Base-by-base conservation (phyloP, 2,888 invertebrate genomes). In the Morpho deidamia region DNA sequence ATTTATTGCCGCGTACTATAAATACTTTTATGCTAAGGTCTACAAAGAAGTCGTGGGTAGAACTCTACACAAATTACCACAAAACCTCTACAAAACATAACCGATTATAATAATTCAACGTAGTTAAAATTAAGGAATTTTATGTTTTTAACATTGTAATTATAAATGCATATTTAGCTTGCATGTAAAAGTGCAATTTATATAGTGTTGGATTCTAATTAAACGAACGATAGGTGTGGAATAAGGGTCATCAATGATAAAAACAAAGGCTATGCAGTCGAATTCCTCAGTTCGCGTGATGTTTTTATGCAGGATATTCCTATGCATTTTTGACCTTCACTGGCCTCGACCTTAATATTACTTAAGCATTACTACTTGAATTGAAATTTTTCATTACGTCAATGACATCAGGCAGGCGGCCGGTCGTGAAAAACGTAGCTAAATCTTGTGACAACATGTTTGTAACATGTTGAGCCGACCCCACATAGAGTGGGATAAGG, bases 151-250 rank as follows among this genome's bases (percentile, higher is more conserved):
- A 8, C 38, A 46, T 3, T 23, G 7, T 55, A 47, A 40, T 41
- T 51, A 44, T 35, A 11, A 47, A 10, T 40, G 43, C 11, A 55
- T 40, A 41, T 42, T 45, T 32, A 32, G 40, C 32, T 48, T 32
- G 44, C 46, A 55, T 55, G 55, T 48, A 52, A 56, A 52, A 44
- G 12, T 44, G 44, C 37, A 34, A 43, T 48, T 52, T n/a, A 11
- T 11, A 33, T 47, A 44, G 14, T 44, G 33, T 53, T 43, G 41
- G 39, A 7, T 10, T 37, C 43, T 55, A 43, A 11, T 12, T 8
- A 14, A 12, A 11, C 5, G 42, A 38, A 45, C 11, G 37, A 38
- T 47, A 51, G 46, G 51, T 45, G 46, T 51, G 46, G 41, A 37
- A 40, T 46, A 46, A 40, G 34, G 23, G 37, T 8, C 9, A 40